These are phyloP conservation scores for Acronicta leporina DNA, from an alignment of 2,888 invertebrate species.

Conservation along the genomic window DNA sequence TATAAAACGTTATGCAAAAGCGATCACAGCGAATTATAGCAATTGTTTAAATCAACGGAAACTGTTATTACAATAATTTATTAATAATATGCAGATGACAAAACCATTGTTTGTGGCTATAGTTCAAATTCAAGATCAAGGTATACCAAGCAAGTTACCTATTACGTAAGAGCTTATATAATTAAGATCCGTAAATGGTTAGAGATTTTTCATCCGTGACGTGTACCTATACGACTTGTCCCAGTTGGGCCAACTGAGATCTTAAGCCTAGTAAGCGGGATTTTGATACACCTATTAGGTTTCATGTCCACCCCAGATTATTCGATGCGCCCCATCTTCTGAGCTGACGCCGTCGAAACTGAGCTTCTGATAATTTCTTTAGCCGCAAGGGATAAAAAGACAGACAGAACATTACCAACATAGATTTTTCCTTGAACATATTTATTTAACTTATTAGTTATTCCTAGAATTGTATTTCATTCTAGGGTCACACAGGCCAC, in stretches of 20 bases:
- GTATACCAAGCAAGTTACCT: neutral
- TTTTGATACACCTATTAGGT: too few relatives aligned
- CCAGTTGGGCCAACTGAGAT: too few relatives aligned
- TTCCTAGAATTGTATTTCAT: conserved; percentile 9
- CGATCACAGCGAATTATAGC: conserved; percentile 32
- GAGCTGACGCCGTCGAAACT: too few relatives aligned
- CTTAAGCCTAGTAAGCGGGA: too few relatives aligned
- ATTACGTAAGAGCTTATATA: too few relatives aligned
- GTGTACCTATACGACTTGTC: too few relatives aligned
- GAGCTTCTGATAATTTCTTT: too few relatives aligned
- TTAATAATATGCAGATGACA: conserved; percentile 21
- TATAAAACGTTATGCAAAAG: conserved; percentile 15
- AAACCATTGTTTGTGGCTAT: conserved; percentile 5
- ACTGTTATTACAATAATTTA: conserved; percentile 4
- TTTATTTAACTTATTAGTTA: neutral
- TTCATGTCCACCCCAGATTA: too few relatives aligned
- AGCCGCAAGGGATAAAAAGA: too few relatives aligned
- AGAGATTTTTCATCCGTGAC: too few relatives aligned
- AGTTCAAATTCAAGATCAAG: conserved; percentile 33
- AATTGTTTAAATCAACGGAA: conserved; percentile 21
- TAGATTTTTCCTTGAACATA: neutral
- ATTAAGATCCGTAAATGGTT: too few relatives aligned
- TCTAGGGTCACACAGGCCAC: neutral
- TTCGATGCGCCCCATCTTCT: too few relatives aligned
- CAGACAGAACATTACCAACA: neutral